Percentiles rank a stretch among this genome's conserved stretches.
These are phyloP conservation scores for Calonectris borealis DNA, from an alignment of 2,113 vertebrate species.

Conservation along the genomic window DNA sequence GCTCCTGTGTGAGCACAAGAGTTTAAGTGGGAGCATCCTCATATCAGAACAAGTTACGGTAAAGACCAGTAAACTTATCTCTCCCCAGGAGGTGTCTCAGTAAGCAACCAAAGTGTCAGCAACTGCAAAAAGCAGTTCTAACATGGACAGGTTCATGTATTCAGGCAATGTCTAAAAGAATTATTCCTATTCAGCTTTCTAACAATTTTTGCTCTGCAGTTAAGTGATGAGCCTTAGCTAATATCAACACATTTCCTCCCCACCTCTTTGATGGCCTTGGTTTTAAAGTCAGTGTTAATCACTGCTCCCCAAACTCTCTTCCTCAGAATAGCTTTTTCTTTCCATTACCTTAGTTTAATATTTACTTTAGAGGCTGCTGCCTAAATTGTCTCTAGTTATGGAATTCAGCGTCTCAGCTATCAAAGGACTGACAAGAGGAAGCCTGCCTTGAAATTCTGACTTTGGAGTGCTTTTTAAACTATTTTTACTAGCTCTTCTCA, in stretches of 20 bases:
- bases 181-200: neutral
- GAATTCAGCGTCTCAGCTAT: neutral
- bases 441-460: neutral
- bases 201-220: neutral
- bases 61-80: neutral
- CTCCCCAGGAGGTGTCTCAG: neutral
- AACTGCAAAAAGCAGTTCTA: neutral
- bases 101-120: neutral
- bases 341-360: slow-evolving; percentile 54
- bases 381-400: neutral
- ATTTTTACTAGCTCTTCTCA: neutral
- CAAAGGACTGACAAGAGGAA: neutral
- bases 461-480: neutral
- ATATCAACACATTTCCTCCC: neutral
- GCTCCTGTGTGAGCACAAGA: neutral
- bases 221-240: neutral
- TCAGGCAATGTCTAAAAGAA: neutral
- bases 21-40: neutral
- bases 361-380: slow-evolving; percentile 23
- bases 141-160: neutral
- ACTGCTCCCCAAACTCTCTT: neutral
- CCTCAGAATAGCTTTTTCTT: slow-evolving; percentile 7
- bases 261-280: neutral
- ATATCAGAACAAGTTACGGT: neutral
- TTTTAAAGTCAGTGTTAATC: slow-evolving; percentile 1